A percentile compares a stretch with the other conserved stretches of the same genome.
Evolutionary conservation across 2,888 invertebrate genomes (phyloP).

Genomic region (Drosophila ustulata): DNA sequence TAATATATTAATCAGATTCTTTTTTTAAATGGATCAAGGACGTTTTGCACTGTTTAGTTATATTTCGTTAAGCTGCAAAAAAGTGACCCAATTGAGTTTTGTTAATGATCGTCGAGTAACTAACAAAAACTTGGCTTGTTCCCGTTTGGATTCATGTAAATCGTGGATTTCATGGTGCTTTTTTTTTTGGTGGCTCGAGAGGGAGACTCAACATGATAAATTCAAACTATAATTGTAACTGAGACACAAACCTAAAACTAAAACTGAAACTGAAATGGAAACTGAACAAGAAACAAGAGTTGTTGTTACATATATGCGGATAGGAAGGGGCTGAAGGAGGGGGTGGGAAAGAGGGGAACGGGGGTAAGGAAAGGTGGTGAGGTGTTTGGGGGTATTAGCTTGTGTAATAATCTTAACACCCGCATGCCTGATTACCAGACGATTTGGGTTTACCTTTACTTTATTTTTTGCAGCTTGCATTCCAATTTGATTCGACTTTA

Average conservation of each 20-base stretch:
- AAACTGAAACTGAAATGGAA: slow-evolving; percentile 26
- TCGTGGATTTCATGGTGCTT: slow-evolving; percentile 17
- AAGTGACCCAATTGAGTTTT: too few relatives aligned
- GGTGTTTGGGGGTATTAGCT: slow-evolving; percentile 37
- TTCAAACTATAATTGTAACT: slow-evolving; percentile 11
- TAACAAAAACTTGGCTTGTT: neutral
- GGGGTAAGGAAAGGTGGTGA: neutral
- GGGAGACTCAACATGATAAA: slow-evolving; percentile 22
- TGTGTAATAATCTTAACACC: slow-evolving; percentile 72
- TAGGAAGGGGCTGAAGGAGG: neutral
- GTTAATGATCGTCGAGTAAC: too few relatives aligned
- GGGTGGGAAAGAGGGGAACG: neutral
- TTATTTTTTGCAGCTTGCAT: slow-evolving; percentile 27
- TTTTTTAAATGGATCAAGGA: neutral
- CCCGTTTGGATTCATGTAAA: neutral
- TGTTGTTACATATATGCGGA: slow-evolving; percentile 16
- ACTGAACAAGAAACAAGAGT: slow-evolving; percentile 15
- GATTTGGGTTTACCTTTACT: slow-evolving; percentile 56
- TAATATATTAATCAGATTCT: too few relatives aligned
- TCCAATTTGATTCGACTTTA: slow-evolving; percentile 42
- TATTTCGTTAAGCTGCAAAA: neutral
- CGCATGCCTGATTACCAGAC: slow-evolving; percentile 70
- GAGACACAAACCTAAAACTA: slow-evolving; percentile 18
- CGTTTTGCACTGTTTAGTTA: neutral
- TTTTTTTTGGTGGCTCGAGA: neutral